phyloP scores from a whole-genome alignment of 2,888 invertebrate genomes.

The Stomorhina lunata region DNA sequence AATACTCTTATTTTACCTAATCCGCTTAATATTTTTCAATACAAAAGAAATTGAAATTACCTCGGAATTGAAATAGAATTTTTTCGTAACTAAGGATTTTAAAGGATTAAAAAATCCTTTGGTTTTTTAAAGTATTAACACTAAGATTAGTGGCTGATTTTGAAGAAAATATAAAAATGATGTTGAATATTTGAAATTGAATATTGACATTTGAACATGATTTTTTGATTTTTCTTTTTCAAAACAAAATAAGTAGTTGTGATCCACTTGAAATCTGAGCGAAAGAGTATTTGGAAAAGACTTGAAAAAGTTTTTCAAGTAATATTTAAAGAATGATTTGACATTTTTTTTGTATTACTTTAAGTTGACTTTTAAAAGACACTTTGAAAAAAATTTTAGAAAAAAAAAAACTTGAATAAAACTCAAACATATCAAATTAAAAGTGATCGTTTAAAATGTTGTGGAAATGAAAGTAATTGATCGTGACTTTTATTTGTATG shows the following conservation, averaged over 20 bases:
- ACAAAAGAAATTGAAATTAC: background rate
- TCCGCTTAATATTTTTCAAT: background rate
- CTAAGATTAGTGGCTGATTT: no score
- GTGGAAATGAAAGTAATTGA: no score
- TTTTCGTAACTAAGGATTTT: background rate
- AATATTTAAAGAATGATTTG: constrained; percentile 1
- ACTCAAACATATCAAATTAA: background rate
- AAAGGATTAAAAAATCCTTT: constrained; percentile 15
- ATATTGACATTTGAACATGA: no score
- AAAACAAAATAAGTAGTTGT: background rate
- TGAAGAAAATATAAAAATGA: no score
- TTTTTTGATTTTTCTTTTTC: background rate
- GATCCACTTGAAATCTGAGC: background rate
- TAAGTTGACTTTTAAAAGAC: background rate
- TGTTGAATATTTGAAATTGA: no score
- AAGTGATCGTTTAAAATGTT: background rate
- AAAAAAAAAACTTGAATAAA: background rate
- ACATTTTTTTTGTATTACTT: background rate
- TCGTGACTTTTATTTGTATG: background rate
- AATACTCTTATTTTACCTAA: background rate
- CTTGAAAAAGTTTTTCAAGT: background rate
- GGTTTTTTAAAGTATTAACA: background rate
- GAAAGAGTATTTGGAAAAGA: background rate
- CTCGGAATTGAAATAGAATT: background rate
- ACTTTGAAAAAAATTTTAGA: background rate